Base-by-base conservation (phyloP, 2,888 invertebrate genomes). In the Microctonus brassicae region DNA sequence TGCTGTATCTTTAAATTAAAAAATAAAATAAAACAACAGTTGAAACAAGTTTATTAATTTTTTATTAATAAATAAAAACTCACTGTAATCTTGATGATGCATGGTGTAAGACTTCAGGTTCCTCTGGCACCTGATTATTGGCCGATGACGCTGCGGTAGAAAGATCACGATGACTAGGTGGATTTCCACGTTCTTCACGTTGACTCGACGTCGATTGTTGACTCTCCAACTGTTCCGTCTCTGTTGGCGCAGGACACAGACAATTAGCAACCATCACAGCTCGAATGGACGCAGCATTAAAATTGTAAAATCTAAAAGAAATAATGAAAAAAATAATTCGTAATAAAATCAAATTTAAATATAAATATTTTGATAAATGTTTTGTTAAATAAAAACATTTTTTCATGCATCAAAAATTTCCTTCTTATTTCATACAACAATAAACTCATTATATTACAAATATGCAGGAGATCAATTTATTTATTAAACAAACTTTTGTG, bases 181-280 rank as follows among this genome's bases (percentile, higher is more conserved):
- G 90, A 84, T 90, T 90, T 53, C 90, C 90, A 74, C 86, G 87
- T 78, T 88, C 88, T 68, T 83, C 80, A 64, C 83, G 82, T 10
- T 74, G 69, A 74, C 79, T 81, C 7, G 84, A 81, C 58, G 79
- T 83, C 39, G 83, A 84, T 20, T 81, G 81, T 71, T 82, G 80
- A 74, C 75, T 80, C 36, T 82, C 81, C 72, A 78, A 81, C 72
- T 78, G 77, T 74, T 82, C 83, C n/a, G 78, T 75, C 78, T 87
- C 86, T 6, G 80, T 78, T 29, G 81, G 77, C 17, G 83, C 82
- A 7, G 87, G 88, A 33, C 90, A 88, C 65, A 90, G 84, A 83
- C 94, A 94, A 84, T 93, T 92, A 0, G 94, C 94, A 58, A 95
- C 91, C 91, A 94, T 92, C 42, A 95, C 90, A 6, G 93, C 92